Percentiles rank a stretch among this genome's conserved stretches.
These are phyloP conservation scores for Drepana arcuata DNA, from an alignment of 1,140 invertebrate species.

Conservation along the genomic window DNA sequence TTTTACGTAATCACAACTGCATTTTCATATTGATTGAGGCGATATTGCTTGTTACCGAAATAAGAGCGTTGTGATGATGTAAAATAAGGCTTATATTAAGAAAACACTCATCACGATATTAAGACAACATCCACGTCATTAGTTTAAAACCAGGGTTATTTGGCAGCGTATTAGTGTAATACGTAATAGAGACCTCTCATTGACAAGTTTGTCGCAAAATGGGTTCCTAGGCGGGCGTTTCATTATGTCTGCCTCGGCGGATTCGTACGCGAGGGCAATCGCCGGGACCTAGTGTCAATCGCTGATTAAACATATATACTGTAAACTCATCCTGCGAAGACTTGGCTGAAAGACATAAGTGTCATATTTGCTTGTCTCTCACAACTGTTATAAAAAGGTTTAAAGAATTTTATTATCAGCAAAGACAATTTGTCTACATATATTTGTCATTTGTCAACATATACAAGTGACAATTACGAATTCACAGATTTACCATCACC, in stretches of 20 bases:
- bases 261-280: slow-evolving; percentile 98
- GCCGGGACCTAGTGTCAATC: slow-evolving; percentile 87
- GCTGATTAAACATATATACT: slow-evolving; percentile 34
- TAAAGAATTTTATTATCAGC: no score
- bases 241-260: slow-evolving; percentile 99
- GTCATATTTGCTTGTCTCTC: no score
- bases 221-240: slow-evolving; percentile 97
- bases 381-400: no score
- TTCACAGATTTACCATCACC: no score
- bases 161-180: slow-evolving; percentile 38
- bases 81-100: slow-evolving; percentile 12
- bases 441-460: no score
- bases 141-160: slow-evolving; percentile 52
- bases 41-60: no score
- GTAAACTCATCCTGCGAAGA: no score
- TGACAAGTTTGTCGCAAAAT: slow-evolving; percentile 96
- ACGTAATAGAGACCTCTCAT: slow-evolving; percentile 83
- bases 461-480: no score
- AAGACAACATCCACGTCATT: slow-evolving; percentile 55
- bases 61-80: slow-evolving; percentile 2
- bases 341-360: no score
- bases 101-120: slow-evolving; percentile 46
- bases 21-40: no score
- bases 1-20: slow-evolving; percentile 17
- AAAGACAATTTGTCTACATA: no score